Percentiles rank a stretch among this genome's conserved stretches.
Conservation (phyloP, 2,888 invertebrate genomes). For the Aspidiotus rigidus region DNA sequence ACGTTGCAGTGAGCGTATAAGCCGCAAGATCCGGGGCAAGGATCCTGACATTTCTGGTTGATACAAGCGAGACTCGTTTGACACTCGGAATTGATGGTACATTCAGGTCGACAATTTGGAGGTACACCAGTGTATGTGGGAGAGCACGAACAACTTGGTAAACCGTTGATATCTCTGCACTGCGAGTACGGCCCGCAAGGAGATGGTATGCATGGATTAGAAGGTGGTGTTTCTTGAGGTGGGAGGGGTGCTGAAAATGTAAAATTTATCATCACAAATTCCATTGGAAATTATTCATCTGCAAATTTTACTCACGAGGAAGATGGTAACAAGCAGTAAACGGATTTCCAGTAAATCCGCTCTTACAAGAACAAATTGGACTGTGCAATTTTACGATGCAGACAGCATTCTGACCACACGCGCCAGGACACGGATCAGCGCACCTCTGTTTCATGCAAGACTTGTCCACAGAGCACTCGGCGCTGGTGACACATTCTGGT, state of each 20-base stretch:
- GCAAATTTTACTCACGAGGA: background rate
- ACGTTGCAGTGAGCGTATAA: conserved; percentile 46
- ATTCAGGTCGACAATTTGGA: conserved; percentile 64
- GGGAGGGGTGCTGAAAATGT: conserved; percentile 38
- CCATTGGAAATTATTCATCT: no score
- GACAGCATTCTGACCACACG: conserved; percentile 60
- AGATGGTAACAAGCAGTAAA: conserved; percentile 53
- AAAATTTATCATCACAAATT: background rate
- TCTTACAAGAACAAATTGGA: conserved; percentile 61
- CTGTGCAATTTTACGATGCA: conserved; percentile 67
- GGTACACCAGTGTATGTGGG: conserved; percentile 58
- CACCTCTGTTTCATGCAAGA: conserved; percentile 65
- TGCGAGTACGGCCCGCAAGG: conserved; percentile 70
- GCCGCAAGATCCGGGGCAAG: conserved; percentile 47
- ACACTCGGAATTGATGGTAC: conserved; percentile 57
- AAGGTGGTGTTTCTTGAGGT: conserved; percentile 9
- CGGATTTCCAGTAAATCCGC: conserved; percentile 56
- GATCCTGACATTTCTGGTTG: conserved; percentile 46
- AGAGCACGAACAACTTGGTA: conserved; percentile 61
- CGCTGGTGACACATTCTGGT: conserved; percentile 62
- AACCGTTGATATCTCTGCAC: conserved; percentile 58
- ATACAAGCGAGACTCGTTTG: conserved; percentile 46
- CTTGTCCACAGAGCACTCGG: conserved; percentile 59
- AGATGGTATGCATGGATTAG: conserved; percentile 56
- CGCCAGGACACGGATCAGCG: conserved; percentile 61